These are phyloP conservation scores for Perognathus longimembris DNA, from an alignment of 2,113 vertebrate genomes.

Conservation along the genomic window DNA sequence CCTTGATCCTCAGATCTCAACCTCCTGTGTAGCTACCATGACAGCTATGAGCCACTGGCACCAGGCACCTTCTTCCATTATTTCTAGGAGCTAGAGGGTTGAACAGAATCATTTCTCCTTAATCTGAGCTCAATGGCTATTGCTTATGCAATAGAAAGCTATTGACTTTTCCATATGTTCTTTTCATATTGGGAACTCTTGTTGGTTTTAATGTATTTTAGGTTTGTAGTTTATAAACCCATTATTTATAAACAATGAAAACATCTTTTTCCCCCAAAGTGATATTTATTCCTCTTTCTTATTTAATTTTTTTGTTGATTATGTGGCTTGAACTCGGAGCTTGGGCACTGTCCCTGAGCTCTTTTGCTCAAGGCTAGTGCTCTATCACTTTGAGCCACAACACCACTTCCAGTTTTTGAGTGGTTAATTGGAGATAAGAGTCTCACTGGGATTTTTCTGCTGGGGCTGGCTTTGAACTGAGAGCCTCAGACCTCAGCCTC, in stretches of 20 bases:
- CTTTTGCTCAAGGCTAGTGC: no score
- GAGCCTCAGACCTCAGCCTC: no score
- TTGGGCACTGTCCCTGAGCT: no score
- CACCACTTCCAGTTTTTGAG: no score
- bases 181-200: conserved; percentile 17
- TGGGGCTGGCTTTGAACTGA: no score
- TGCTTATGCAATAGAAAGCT: not conserved
- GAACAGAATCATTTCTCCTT: conserved; percentile 39
- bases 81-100: conserved; percentile 50
- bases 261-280: not conserved
- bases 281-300: not conserved
- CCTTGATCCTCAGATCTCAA: no score
- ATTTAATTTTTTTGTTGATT: not conserved
- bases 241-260: not conserved
- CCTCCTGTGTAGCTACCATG: no score
- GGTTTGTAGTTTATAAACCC: not conserved
- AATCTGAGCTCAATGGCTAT: not conserved
- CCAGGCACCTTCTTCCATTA: not conserved
- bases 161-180: not conserved
- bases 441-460: no score
- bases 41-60: no score
- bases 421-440: no score
- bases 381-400: no score
- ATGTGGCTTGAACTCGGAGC: no score
- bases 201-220: conserved; percentile 3